Conservation (phyloP, 2,797 vertebrate species). For the Euthynnus affinis region DNA sequence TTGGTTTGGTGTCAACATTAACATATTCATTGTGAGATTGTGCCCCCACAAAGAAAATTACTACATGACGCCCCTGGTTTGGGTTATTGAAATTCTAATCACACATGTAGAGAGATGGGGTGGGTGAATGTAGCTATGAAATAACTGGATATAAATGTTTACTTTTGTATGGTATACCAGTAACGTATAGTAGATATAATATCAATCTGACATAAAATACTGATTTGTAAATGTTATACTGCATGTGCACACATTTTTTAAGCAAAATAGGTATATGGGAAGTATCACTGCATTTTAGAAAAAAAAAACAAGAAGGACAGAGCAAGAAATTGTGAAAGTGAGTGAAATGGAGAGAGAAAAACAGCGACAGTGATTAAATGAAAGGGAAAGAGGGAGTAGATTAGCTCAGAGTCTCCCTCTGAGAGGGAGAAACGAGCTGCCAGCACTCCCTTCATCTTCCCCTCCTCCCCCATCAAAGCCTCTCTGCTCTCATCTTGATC, state of each 20-base stretch:
- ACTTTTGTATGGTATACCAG: not conserved
- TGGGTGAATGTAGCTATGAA: not conserved
- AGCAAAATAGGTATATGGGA: not conserved
- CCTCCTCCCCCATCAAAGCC: constrained; percentile 68
- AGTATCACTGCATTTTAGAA: constrained; percentile 24
- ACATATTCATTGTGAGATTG: no score
- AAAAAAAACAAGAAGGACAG: constrained; percentile 6
- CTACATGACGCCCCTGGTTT: no score
- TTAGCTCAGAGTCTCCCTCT: constrained; percentile 74
- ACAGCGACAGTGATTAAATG: constrained; percentile 74
- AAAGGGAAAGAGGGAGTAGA: constrained; percentile 72
- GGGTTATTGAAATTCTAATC: no score
- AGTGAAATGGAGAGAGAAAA: constrained; percentile 62
- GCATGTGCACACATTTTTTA: not conserved
- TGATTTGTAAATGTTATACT: not conserved
- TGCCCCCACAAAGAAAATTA: no score
- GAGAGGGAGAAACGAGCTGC: constrained; percentile 69
- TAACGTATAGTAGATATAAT: not conserved
- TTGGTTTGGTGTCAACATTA: no score
- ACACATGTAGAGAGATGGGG: not conserved
- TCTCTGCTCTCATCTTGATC: constrained; percentile 69
- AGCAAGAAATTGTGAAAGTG: constrained; percentile 45
- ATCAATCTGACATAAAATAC: not conserved
- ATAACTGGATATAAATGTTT: not conserved
- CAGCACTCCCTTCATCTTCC: constrained; percentile 65